Conservation (phyloP, 2,797 vertebrate genomes). For the Periparus ater region DNA sequence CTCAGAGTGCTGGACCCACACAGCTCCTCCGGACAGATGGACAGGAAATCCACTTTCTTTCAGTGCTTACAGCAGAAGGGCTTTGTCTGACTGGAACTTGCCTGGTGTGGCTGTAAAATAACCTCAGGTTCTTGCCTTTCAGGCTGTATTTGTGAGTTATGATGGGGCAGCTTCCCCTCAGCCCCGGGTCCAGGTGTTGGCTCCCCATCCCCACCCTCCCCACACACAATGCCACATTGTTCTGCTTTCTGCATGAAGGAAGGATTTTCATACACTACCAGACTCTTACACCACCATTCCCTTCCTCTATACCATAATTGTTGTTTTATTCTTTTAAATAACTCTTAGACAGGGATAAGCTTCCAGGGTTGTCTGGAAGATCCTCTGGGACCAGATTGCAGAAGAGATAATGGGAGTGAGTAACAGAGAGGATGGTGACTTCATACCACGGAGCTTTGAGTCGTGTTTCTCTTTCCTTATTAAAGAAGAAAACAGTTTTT, state of each 20-base stretch:
- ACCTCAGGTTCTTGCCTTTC: constrained; percentile 78
- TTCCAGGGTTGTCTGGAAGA: constrained; percentile 65
- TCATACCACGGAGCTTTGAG: not conserved
- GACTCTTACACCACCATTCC: not conserved
- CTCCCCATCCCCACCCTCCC: constrained; percentile 31
- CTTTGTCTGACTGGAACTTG: constrained; percentile 76
- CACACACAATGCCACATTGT: constrained; percentile 71
- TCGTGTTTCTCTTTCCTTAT: not conserved
- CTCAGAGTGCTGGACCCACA: not conserved
- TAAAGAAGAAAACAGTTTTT: not conserved
- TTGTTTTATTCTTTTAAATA: not conserved
- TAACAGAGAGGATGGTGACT: constrained; percentile 69
- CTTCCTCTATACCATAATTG: not conserved
- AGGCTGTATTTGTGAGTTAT: constrained; percentile 75
- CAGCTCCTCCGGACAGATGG: not conserved
- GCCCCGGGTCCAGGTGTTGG: not conserved
- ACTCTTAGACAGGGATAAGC: constrained; percentile 74
- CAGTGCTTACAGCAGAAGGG: constrained; percentile 67
- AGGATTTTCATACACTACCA: constrained; percentile 49
- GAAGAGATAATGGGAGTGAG: constrained; percentile 72
- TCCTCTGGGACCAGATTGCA: constrained; percentile 71
- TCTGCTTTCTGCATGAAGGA: constrained; percentile 71
- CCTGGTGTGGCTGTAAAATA: constrained; percentile 72
- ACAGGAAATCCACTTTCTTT: constrained; percentile 79
- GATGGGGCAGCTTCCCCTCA: constrained; percentile 45